Conservation (phyloP, 2,797 vertebrate genomes). For the Hemibagrus guttatus region DNA sequence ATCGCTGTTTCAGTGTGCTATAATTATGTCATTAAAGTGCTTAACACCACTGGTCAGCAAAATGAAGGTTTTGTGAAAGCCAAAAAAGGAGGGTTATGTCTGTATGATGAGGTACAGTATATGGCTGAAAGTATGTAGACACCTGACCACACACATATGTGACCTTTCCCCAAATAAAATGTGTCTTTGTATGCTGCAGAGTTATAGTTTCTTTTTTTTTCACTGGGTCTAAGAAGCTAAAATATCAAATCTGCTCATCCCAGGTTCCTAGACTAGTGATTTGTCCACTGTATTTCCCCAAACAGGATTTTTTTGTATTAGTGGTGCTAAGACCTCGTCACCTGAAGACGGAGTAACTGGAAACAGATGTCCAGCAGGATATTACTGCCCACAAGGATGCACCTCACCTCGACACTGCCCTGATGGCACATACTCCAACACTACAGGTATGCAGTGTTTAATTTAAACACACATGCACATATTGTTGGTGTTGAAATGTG, state of each 20-base stretch:
- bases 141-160: neutral
- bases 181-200: too few relatives aligned
- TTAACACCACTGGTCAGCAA: neutral
- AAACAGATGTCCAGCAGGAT: constrained; percentile 73
- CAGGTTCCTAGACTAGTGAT: neutral
- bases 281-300: constrained; percentile 33
- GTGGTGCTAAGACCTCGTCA: constrained; percentile 68
- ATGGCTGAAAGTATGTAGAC: neutral
- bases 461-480: neutral
- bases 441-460: constrained; percentile 72
- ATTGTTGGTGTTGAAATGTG: neutral
- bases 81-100: neutral
- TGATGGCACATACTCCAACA: constrained; percentile 76
- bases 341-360: constrained; percentile 77
- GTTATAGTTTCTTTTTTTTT: too few relatives aligned
- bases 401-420: constrained; percentile 72
- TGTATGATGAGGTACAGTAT: neutral
- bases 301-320: constrained; percentile 85
- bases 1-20: too few relatives aligned
- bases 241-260: neutral
- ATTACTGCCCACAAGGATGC: constrained; percentile 76
- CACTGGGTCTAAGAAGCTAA: too few relatives aligned
- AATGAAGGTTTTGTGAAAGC: neutral
- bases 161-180: too few relatives aligned
- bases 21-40: neutral